A percentile compares a stretch with the other conserved stretches of the same genome.
phyloP scores from a whole-genome alignment of 2,888 invertebrate genomes.

The Drosophila atripex region DNA sequence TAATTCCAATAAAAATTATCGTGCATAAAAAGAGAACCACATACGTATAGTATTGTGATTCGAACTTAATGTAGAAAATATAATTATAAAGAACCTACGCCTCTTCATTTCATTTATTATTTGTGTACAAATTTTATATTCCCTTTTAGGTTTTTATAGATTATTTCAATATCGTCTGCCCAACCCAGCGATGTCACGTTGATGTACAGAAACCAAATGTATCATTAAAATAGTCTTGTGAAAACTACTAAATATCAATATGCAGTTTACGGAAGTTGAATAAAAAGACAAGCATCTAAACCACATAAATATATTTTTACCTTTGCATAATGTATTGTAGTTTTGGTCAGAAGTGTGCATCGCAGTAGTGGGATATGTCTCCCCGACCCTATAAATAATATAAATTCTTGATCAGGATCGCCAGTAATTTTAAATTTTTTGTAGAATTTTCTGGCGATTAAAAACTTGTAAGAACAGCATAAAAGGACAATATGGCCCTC shows the following conservation, averaged over 20 bases:
- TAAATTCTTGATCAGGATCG: too few relatives aligned
- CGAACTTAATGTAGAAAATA: conserved; percentile 3
- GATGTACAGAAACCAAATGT: conserved; percentile 1
- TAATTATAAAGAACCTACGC: neutral
- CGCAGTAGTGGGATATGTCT: too few relatives aligned
- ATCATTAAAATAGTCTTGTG: neutral
- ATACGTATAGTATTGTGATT: conserved; percentile 6
- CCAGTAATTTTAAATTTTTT: too few relatives aligned
- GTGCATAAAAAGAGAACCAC: conserved; percentile 4
- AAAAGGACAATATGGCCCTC: too few relatives aligned
- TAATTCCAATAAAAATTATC: conserved; percentile 41
- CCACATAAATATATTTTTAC: conserved; percentile 38
- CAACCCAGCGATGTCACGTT: neutral
- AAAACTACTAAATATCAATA: conserved; percentile 56
- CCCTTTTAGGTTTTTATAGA: neutral
- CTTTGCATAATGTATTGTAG: too few relatives aligned
- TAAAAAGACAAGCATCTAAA: conserved; percentile 60
- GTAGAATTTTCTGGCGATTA: too few relatives aligned
- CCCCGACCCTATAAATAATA: too few relatives aligned
- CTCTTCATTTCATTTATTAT: neutral
- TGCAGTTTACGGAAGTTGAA: conserved; percentile 67
- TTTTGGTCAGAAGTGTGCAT: too few relatives aligned
- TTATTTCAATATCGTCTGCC: neutral
- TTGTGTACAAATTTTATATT: neutral
- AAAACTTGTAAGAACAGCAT: too few relatives aligned